Conservation (phyloP, 1,140 invertebrate genomes). For the Trichomalopsis sarcophagae region DNA sequence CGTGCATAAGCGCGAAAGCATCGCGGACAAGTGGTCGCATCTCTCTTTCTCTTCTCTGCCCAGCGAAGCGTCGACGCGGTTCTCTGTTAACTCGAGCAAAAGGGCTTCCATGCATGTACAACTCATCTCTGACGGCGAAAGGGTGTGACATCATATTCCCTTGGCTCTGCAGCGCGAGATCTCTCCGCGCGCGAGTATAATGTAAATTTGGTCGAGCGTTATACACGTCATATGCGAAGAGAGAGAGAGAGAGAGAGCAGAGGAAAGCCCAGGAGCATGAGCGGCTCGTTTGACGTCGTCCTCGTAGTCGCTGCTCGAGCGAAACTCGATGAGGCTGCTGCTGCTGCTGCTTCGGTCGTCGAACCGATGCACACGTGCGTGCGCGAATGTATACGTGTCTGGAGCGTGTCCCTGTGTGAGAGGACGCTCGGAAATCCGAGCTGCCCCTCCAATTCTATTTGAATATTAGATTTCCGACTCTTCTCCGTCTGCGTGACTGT, state of each 20-base stretch:
- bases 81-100: slow-evolving; percentile 28
- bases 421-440: slow-evolving; percentile 42
- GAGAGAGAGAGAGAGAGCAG: slow-evolving; percentile 39
- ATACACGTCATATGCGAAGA: too few relatives aligned
- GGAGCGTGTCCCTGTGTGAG: not conserved
- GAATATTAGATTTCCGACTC: slow-evolving; percentile 48
- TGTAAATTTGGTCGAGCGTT: slow-evolving; percentile 15
- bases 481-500: not conserved
- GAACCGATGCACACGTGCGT: not conserved
- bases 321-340: slow-evolving; percentile 31
- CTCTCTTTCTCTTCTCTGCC: slow-evolving; percentile 42
- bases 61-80: slow-evolving; percentile 32
- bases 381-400: too few relatives aligned
- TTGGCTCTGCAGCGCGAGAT: not conserved
- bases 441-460: slow-evolving; percentile 38
- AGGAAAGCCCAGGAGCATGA: slow-evolving; percentile 43
- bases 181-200: not conserved
- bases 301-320: not conserved
- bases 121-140: slow-evolving; percentile 37
- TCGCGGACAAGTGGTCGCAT: slow-evolving; percentile 7
- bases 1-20: not conserved
- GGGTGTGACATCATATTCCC: slow-evolving; percentile 18
- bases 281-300: slow-evolving; percentile 35
- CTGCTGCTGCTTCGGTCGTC: not conserved
- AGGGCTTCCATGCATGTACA: slow-evolving; percentile 52